Percentiles rank a stretch among this genome's conserved stretches.
These are phyloP conservation scores for Euphonia xanthogaster DNA, from an alignment of 2,797 vertebrate species.

Conservation along the genomic window DNA sequence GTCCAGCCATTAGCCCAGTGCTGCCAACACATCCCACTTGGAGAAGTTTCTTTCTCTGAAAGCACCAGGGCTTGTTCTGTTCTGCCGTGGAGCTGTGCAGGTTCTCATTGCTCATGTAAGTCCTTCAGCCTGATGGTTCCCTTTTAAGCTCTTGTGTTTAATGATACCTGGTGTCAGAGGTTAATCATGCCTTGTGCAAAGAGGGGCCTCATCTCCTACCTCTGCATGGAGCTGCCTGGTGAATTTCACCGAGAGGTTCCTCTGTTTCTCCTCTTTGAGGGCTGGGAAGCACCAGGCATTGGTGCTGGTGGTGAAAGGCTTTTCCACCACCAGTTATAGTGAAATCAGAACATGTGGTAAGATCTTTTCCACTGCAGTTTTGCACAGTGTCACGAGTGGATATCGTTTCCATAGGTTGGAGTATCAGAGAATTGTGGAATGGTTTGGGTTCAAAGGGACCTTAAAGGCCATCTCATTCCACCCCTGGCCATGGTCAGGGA, in stretches of 20 bases:
- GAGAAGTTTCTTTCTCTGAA: not conserved
- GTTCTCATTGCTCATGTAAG: not conserved
- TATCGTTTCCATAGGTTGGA: not conserved
- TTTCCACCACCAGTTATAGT: not conserved
- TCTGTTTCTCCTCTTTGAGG: not conserved
- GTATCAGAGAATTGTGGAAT: not conserved
- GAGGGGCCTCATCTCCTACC: not conserved
- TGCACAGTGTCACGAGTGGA: rapidly evolving
- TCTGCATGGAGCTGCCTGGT: not conserved
- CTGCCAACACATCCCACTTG: not conserved
- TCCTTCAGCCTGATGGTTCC: not conserved
- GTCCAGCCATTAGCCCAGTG: not conserved
- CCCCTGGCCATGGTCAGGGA: too few relatives aligned
- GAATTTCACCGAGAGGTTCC: not conserved
- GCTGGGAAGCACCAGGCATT: not conserved
- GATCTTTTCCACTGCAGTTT: not conserved
- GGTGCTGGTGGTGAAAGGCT: not conserved
- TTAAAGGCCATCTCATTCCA: rapidly evolving
- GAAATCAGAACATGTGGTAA: not conserved
- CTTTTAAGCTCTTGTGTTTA: not conserved
- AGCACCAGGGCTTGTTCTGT: not conserved
- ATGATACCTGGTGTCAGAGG: not conserved
- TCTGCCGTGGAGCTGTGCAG: not conserved
- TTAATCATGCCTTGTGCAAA: conserved; percentile 7
- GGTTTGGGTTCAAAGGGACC: not conserved